Evolutionary conservation across 2,888 invertebrate genomes (phyloP).

Genomic region (Caenorhabditis macrosperma): DNA sequence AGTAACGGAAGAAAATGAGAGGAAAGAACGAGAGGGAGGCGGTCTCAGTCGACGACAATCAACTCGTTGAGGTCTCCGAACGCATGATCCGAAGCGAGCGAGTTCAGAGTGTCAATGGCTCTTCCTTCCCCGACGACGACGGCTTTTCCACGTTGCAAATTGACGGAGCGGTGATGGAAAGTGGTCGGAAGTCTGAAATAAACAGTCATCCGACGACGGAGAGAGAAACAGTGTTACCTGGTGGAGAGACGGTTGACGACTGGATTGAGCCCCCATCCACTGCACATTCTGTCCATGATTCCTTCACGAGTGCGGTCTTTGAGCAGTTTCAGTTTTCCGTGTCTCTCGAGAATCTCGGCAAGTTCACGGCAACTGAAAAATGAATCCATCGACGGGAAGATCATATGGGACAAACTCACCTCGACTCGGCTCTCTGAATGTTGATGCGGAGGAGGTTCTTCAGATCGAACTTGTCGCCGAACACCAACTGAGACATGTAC

Average conservation of each 20-base stretch:
- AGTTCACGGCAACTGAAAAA: conserved; percentile 43
- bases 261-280: conserved; percentile 64
- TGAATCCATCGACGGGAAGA: not conserved
- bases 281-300: conserved; percentile 63
- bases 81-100: conserved; percentile 50
- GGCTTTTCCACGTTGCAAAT: conserved; percentile 48
- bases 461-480: conserved; percentile 57
- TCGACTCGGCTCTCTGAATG: conserved; percentile 64
- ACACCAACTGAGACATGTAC: conserved; percentile 60
- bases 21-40: too few relatives aligned
- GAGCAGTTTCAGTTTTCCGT: conserved; percentile 36
- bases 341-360: conserved; percentile 42
- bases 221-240: conserved; percentile 21
- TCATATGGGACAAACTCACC: conserved; percentile 8
- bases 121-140: conserved; percentile 50
- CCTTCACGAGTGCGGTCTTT: conserved; percentile 42
- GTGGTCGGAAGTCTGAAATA: conserved; percentile 43
- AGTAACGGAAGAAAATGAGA: not conserved
- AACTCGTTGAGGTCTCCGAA: conserved; percentile 48
- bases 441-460: conserved; percentile 57
- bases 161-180: conserved; percentile 42
- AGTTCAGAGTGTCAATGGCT: conserved; percentile 56
- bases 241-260: conserved; percentile 56
- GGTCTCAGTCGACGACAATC: conserved; percentile 31
- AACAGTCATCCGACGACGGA: too few relatives aligned